phyloP scores from a whole-genome alignment of 2,888 invertebrate species.

The Synergus gifuensis region DNA sequence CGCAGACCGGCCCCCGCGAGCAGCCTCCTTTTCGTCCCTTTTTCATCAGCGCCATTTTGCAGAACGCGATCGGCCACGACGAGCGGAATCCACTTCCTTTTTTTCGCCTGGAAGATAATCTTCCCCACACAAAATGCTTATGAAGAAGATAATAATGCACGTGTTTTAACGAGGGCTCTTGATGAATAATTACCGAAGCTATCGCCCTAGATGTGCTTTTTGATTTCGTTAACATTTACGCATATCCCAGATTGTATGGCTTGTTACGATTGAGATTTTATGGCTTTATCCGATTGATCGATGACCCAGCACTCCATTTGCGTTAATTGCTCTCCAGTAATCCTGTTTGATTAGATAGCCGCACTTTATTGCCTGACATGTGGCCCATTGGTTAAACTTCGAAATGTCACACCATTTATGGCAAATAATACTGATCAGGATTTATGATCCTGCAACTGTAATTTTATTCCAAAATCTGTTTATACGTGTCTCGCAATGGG shows the following conservation, averaged over 20 bases:
- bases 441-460: neutral
- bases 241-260: conserved; percentile 18
- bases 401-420: neutral
- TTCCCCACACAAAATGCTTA: neutral
- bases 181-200: conserved; percentile 29
- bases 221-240: conserved; percentile 3
- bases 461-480: neutral
- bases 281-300: conserved; percentile 56
- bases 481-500: neutral
- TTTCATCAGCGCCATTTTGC: conserved; percentile 63
- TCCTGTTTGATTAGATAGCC: conserved; percentile 69
- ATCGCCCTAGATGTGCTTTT: conserved; percentile 14
- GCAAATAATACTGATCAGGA: neutral
- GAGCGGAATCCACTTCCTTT: conserved; percentile 45
- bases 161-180: conserved; percentile 50
- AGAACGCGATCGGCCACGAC: conserved; percentile 58
- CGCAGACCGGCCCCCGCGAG: conserved; percentile 72
- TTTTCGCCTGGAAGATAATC: conserved; percentile 13
- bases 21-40: conserved; percentile 65
- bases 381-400: conserved; percentile 36
- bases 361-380: conserved; percentile 61
- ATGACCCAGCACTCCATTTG: conserved; percentile 59
- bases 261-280: conserved; percentile 35
- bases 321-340: conserved; percentile 67
- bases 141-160: conserved; percentile 48